These are phyloP conservation scores for Xerus inauris DNA, from an alignment of 2,113 vertebrate genomes.

Conservation along the genomic window DNA sequence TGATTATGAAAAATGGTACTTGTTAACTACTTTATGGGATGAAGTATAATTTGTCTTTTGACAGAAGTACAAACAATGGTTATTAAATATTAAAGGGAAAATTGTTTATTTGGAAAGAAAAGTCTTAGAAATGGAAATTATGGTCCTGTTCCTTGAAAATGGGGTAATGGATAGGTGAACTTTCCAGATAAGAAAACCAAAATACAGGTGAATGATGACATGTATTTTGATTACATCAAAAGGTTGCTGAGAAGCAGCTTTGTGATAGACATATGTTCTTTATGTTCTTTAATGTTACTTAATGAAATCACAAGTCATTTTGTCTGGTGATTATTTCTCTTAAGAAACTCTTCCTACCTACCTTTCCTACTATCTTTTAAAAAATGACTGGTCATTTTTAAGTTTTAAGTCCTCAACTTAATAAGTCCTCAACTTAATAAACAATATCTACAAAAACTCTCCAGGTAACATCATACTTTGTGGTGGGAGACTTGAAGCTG, in stretches of 20 bases:
- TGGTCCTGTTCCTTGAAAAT: background rate
- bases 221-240: conserved; percentile 40
- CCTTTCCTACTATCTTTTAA: background rate
- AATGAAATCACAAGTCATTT: background rate
- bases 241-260: background rate
- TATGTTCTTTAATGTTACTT: conserved; percentile 21
- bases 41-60: background rate
- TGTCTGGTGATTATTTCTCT: background rate
- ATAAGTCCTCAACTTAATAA: background rate
- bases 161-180: background rate
- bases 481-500: background rate
- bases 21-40: background rate
- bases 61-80: background rate
- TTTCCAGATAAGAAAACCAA: background rate
- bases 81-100: background rate
- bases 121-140: background rate
- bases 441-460: background rate
- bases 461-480: background rate
- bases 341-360: background rate
- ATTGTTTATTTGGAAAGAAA: background rate
- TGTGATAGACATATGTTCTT: background rate
- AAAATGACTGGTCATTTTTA: background rate
- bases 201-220: background rate
- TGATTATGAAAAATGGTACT: background rate
- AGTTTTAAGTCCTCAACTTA: too few species aligned